Evolutionary conservation across 2,797 vertebrate genomes (phyloP).

Genomic region (Tympanoctomys barrerae): DNA sequence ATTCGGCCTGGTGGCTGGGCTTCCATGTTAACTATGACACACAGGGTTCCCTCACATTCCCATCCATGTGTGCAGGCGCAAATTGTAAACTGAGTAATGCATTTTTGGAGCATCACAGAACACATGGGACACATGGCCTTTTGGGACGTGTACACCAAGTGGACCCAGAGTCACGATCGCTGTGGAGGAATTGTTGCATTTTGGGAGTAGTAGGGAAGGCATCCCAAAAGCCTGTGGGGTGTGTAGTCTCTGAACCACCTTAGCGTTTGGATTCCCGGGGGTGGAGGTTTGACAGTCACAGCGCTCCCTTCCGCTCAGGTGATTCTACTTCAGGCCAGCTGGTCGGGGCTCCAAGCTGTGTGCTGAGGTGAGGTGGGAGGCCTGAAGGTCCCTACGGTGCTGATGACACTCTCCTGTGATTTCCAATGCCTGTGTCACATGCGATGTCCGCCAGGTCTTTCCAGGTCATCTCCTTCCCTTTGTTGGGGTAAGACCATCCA

Average conservation of each 20-base stretch:
- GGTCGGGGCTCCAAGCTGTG: not conserved
- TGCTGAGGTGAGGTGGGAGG: not conserved
- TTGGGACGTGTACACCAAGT: constrained; percentile 57
- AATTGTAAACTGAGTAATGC: not conserved
- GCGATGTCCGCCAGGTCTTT: not conserved
- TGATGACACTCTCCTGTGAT: not conserved
- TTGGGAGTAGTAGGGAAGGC: constrained; percentile 20
- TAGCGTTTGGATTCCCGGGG: not conserved
- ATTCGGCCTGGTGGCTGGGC: no score
- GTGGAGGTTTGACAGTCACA: not conserved
- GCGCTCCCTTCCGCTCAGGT: not conserved
- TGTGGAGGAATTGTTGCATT: not conserved
- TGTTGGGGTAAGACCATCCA: not conserved
- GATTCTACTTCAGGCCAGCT: not conserved
- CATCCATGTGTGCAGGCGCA: accelerated
- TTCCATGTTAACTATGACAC: accelerated
- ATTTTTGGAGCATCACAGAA: not conserved
- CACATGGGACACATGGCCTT: accelerated
- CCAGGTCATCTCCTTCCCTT: not conserved
- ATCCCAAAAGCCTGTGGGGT: constrained; percentile 23
- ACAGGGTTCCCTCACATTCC: accelerated
- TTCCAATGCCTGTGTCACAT: not conserved
- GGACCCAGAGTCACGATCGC: accelerated
- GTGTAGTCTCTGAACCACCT: constrained; percentile 54
- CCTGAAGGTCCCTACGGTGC: not conserved